phyloP scores from a whole-genome alignment of 2,888 invertebrate species.

The Seira sanloemensis region DNA sequence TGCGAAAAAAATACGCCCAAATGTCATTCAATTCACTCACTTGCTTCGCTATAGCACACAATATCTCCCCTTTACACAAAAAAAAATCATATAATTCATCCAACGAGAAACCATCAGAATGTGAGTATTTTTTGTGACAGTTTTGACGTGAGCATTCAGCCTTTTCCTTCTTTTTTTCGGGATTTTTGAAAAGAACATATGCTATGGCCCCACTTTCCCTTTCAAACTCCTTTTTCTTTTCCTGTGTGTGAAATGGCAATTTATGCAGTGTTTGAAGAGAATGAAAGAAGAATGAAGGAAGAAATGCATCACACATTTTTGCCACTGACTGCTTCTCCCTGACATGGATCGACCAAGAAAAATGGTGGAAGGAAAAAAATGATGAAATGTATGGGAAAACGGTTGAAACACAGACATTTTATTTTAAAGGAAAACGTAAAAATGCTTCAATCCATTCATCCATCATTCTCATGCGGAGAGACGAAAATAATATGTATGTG shows the following conservation, averaged over 20 bases:
- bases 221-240: not conserved
- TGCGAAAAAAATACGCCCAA: slow-evolving; percentile 29
- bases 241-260: not conserved
- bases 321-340: slow-evolving; percentile 32
- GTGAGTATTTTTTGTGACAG: slow-evolving; percentile 47
- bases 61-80: not conserved
- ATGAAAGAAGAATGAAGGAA: slow-evolving; percentile 36
- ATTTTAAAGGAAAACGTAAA: not conserved
- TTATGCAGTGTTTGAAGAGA: slow-evolving; percentile 18
- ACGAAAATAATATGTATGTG: not conserved
- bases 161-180: slow-evolving; percentile 19
- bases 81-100: not conserved
- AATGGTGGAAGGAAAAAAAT: slow-evolving; percentile 26
- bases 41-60: not conserved
- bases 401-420: slow-evolving; percentile 36
- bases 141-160: slow-evolving; percentile 47
- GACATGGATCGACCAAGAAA: slow-evolving; percentile 16
- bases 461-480: not conserved
- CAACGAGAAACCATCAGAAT: slow-evolving; percentile 19
- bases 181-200: no score
- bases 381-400: slow-evolving; percentile 52
- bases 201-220: not conserved
- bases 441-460: slow-evolving; percentile 29
- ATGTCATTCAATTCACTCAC: slow-evolving; percentile 46
- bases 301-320: slow-evolving; percentile 38